Evolutionary conservation across 2,888 invertebrate genomes (phyloP).

Genomic region (Pristionchus japonicus): DNA sequence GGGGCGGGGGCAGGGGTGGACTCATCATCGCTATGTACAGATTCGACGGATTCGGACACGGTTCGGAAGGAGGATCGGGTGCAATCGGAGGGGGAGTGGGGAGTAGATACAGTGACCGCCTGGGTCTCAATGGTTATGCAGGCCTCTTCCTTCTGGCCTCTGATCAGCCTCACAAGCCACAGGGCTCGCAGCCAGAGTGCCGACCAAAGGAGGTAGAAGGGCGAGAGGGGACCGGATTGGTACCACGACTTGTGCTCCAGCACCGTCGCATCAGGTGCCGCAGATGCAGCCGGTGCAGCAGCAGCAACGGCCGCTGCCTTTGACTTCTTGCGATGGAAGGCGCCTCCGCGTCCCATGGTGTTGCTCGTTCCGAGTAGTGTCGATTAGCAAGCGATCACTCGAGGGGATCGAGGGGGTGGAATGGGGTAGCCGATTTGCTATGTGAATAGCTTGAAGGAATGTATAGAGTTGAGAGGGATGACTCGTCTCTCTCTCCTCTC

Average conservation of each 20-base stretch:
- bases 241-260: not conserved
- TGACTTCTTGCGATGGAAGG: constrained; percentile 20
- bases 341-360: constrained; percentile 42
- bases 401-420: not conserved
- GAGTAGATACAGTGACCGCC: constrained; percentile 5
- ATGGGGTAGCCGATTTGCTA: constrained; percentile 13
- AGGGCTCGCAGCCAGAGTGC: constrained; percentile 21
- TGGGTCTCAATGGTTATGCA: constrained; percentile 4
- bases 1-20: not conserved
- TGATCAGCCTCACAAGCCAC: constrained; percentile 36
- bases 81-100: too few relatives aligned
- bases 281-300: not conserved
- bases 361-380: constrained; percentile 17
- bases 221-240: not conserved
- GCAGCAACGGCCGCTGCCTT: not conserved
- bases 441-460: constrained; percentile 40
- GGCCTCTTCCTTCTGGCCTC: constrained; percentile 31
- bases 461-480: constrained; percentile 27
- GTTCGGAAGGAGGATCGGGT: not conserved
- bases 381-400: constrained; percentile 13
- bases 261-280: not conserved
- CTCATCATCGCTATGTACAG: not conserved
- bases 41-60: not conserved
- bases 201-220: constrained; percentile 42
- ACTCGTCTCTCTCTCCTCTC: constrained; percentile 38